phyloP scores from a whole-genome alignment of 2,888 invertebrate species.

The Choristoneura rosaceana region DNA sequence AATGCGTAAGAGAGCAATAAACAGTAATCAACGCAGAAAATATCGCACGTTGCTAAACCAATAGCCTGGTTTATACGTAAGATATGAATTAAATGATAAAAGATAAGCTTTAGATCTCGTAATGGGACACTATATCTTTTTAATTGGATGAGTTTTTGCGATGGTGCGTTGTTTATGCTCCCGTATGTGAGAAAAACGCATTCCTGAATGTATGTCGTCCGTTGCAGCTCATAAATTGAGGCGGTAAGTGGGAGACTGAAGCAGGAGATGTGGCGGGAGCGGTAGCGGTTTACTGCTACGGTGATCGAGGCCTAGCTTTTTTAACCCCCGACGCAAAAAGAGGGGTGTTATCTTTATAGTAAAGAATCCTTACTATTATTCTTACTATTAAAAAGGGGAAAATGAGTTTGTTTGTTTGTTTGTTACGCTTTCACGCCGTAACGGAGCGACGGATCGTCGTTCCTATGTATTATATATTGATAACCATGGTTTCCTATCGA shows the following conservation, averaged over 20 bases:
- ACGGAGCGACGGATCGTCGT: no score
- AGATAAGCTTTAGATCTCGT: constrained; percentile 64
- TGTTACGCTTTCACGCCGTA: no score
- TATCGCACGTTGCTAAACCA: constrained; percentile 57
- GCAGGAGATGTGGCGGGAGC: constrained; percentile 9
- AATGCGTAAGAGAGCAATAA: neutral
- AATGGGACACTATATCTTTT: constrained; percentile 76
- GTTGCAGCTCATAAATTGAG: constrained; percentile 57
- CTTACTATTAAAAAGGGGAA: no score
- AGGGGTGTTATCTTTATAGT: no score
- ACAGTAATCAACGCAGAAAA: constrained; percentile 13
- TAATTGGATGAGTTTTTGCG: constrained; percentile 79
- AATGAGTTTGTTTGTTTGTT: no score
- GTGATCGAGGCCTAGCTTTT: no score
- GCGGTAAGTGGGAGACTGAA: constrained; percentile 43
- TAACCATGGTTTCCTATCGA: no score
- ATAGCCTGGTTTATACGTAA: constrained; percentile 64
- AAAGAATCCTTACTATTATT: no score
- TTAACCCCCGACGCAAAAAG: no score
- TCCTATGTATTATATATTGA: no score
- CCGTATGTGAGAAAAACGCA: constrained; percentile 76
- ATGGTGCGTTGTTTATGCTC: constrained; percentile 61
- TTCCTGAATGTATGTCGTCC: constrained; percentile 72
- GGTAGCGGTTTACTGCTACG: neutral
- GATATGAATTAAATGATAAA: constrained; percentile 77